These are phyloP conservation scores for Xerus rutilus DNA, from an alignment of 2,797 vertebrate species.

Conservation along the genomic window DNA sequence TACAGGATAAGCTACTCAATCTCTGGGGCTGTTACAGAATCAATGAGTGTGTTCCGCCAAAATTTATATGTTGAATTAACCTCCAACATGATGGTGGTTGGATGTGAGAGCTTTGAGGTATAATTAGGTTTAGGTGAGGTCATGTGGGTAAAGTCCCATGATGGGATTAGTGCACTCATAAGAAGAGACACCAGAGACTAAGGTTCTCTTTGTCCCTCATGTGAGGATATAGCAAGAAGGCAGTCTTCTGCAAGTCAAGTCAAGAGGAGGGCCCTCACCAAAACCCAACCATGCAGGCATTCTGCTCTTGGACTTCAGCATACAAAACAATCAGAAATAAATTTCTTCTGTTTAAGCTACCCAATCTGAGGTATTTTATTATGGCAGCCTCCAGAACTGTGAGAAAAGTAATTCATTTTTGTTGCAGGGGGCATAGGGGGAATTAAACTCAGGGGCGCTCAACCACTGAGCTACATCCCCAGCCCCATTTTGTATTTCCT, in stretches of 20 bases:
- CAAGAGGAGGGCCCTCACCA: too few species aligned
- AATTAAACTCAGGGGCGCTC: too few species aligned
- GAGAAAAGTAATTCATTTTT: too few species aligned
- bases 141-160: background rate
- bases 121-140: background rate
- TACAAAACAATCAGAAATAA: background rate
- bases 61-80: background rate
- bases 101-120: background rate
- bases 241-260: background rate
- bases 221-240: background rate
- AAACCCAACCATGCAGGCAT: background rate
- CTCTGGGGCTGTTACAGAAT: background rate
- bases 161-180: background rate
- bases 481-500: too few species aligned
- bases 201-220: background rate
- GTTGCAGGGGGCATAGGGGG: too few species aligned
- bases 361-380: background rate
- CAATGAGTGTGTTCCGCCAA: background rate
- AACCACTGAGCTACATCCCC: too few species aligned
- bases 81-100: too few species aligned
- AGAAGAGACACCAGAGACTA: background rate
- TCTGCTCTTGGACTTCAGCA: background rate
- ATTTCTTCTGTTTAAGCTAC: background rate
- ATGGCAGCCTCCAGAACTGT: too few species aligned
- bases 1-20: background rate